Evolutionary conservation across 2,888 invertebrate genomes (phyloP).

Genomic region (Abrostola triplasia): DNA sequence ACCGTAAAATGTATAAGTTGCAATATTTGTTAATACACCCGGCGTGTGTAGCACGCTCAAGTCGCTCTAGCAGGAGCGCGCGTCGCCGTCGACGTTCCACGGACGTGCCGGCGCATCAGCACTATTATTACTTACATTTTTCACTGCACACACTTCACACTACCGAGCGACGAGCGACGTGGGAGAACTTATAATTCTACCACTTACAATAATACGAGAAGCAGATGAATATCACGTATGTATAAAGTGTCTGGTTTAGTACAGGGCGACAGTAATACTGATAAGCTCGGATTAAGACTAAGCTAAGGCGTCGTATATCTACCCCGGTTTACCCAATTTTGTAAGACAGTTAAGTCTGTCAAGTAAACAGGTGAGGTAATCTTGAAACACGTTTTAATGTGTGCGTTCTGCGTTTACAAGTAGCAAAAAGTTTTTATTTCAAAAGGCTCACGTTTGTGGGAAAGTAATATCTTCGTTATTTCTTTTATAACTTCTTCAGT

Average conservation of each 20-base stretch:
- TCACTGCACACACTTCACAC: slow-evolving; percentile 58
- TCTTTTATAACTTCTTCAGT: too few relatives aligned
- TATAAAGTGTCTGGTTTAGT: background rate
- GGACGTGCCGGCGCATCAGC: slow-evolving; percentile 79
- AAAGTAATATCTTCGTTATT: too few relatives aligned
- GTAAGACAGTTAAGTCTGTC: background rate
- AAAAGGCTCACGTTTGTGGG: too few relatives aligned
- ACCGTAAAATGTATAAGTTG: background rate
- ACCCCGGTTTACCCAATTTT: slow-evolving; percentile 1
- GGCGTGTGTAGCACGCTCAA: background rate
- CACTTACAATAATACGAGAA: slow-evolving; percentile 13
- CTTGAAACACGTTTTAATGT: background rate
- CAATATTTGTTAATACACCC: slow-evolving; percentile 1
- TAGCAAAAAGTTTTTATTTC: too few relatives aligned
- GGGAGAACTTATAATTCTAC: slow-evolving; percentile 52
- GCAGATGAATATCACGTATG: background rate
- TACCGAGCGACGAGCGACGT: slow-evolving; percentile 41
- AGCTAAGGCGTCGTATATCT: background rate
- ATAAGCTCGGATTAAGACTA: background rate
- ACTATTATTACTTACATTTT: slow-evolving; percentile 79
- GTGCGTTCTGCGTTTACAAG: background rate
- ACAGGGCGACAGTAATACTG: background rate
- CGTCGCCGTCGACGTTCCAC: slow-evolving; percentile 47
- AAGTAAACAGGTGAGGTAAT: slow-evolving; percentile 2
- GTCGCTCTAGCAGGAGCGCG: background rate